These are phyloP conservation scores for Eurytemora carolleeae DNA, from an alignment of 1,140 invertebrate genomes.

Conservation along the genomic window DNA sequence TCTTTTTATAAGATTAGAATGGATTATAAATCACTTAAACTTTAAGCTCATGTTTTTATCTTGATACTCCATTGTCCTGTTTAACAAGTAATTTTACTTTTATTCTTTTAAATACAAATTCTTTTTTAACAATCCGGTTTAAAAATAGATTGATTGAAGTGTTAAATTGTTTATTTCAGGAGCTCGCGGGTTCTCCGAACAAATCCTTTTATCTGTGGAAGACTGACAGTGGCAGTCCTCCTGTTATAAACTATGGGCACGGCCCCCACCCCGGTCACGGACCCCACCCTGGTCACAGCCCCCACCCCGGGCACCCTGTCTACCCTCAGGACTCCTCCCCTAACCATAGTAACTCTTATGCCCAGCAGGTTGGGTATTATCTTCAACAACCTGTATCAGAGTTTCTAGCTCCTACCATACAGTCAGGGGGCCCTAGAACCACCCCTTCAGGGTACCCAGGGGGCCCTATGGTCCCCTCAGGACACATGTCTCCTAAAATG, in stretches of 20 bases:
- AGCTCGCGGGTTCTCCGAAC: not conserved
- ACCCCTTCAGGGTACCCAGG: conserved; percentile 15
- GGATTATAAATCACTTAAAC: no score
- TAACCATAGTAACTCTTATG: not conserved
- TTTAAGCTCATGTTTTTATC: no score
- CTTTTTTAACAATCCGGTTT: no score
- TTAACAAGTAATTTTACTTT: no score
- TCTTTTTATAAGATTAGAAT: no score
- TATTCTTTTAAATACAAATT: no score
- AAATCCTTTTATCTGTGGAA: not conserved
- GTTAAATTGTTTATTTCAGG: no score
- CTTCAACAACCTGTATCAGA: not conserved
- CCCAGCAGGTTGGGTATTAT: not conserved
- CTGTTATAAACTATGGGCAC: no score
- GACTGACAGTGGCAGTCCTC: not conserved
- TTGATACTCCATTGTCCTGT: no score
- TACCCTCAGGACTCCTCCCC: not conserved
- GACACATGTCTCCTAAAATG: not conserved
- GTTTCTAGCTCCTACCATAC: not conserved
- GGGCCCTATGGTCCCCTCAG: not conserved
- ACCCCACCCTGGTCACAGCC: not conserved
- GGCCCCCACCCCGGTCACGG: not conserved
- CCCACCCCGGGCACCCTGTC: not conserved
- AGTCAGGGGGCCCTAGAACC: conserved; percentile 12
- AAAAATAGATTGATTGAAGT: no score